Conservation (phyloP, 1,140 invertebrate genomes). For the Dysdera silvatica region DNA sequence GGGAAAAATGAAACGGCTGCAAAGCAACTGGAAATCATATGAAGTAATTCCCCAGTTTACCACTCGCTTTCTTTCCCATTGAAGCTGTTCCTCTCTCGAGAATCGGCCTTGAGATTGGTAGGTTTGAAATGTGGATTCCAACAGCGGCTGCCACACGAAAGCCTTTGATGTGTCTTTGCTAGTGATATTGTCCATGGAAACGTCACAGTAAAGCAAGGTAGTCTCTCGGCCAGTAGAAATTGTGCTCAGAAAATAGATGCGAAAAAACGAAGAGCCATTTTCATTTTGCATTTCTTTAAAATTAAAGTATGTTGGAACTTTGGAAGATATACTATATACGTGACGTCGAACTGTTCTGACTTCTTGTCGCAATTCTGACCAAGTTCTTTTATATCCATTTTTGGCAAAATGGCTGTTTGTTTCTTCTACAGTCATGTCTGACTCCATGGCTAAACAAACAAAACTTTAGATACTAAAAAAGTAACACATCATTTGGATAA, state of each 20-base stretch:
- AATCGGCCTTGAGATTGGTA: slow-evolving; percentile 51
- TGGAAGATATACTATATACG: slow-evolving; percentile 61
- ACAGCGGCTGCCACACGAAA: slow-evolving; percentile 56
- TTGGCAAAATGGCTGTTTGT: slow-evolving; percentile 1
- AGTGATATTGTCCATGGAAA: slow-evolving; percentile 49
- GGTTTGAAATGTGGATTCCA: slow-evolving; percentile 64
- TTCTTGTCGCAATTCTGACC: slow-evolving; percentile 68
- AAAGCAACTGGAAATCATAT: slow-evolving; percentile 72
- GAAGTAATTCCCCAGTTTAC: slow-evolving; percentile 88
- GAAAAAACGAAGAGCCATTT: slow-evolving; percentile 42
- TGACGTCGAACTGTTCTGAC: slow-evolving; percentile 73
- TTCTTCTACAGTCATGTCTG: not conserved
- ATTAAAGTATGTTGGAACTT: slow-evolving; percentile 34
- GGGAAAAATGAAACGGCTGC: slow-evolving; percentile 81
- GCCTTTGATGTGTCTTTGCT: slow-evolving; percentile 1
- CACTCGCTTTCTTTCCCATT: slow-evolving; percentile 81
- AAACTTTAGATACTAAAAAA: too few relatives aligned
- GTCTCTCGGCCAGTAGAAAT: slow-evolving; percentile 76
- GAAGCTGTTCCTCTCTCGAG: slow-evolving; percentile 76
- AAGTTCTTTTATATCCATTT: slow-evolving; percentile 44
- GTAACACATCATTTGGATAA: too few relatives aligned
- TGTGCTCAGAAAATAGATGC: slow-evolving; percentile 82
- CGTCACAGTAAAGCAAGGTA: slow-evolving; percentile 74
- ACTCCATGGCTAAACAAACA: slow-evolving; percentile 20
- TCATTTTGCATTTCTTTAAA: slow-evolving; percentile 25